Percentiles rank a stretch among this genome's conserved stretches.
phyloP scores from a whole-genome alignment of 1,140 invertebrate species.

The Antheraea mylitta region DNA sequence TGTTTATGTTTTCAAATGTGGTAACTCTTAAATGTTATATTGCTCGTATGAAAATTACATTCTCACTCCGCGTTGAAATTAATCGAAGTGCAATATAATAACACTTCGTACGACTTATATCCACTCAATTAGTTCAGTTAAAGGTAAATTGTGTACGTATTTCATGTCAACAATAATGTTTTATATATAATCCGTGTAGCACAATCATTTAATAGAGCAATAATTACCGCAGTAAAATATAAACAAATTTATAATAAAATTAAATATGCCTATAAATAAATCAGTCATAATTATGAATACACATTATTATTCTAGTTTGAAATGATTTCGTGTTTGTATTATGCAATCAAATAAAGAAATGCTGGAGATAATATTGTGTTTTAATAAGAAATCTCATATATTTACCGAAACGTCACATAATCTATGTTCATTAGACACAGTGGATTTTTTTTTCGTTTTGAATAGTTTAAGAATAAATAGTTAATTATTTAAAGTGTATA shows the following conservation, averaged over 20 bases:
- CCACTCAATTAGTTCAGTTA: neutral
- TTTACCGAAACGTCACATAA: too few relatives aligned
- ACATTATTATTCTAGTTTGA: constrained; percentile 2
- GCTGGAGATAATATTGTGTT: constrained; percentile 11
- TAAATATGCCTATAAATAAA: neutral
- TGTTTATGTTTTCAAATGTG: too few relatives aligned
- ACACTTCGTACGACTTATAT: neutral
- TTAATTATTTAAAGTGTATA: too few relatives aligned
- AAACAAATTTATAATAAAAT: neutral
- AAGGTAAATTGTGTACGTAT: neutral
- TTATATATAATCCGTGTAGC: neutral
- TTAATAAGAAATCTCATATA: too few relatives aligned
- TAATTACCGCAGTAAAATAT: neutral
- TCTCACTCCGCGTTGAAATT: neutral
- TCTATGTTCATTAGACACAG: too few relatives aligned
- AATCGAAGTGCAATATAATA: neutral
- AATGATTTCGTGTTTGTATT: constrained; percentile 11
- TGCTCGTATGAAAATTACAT: too few relatives aligned
- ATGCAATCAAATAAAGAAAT: constrained; percentile 16
- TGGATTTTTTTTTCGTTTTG: too few relatives aligned
- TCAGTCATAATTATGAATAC: constrained; percentile 7
- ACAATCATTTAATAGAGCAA: neutral
- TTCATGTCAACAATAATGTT: neutral
- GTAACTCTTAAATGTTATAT: too few relatives aligned
- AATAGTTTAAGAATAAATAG: too few relatives aligned